phyloP scores from a whole-genome alignment of 1,140 invertebrate species.

The Euwallacea similis region DNA sequence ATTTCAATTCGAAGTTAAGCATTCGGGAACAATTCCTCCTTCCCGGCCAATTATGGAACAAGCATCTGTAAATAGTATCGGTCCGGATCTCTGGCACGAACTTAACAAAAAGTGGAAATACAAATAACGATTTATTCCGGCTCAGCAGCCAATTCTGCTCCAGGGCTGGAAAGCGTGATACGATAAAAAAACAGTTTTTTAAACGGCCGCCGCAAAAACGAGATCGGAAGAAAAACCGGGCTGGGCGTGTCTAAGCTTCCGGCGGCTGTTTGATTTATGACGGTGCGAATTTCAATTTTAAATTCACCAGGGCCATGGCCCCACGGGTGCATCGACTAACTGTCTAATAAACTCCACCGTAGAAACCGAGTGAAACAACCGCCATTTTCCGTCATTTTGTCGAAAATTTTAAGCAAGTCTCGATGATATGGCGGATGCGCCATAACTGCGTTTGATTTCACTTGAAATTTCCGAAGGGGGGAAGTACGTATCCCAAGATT shows the following conservation, averaged over 20 bases:
- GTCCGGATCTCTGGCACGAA: neutral
- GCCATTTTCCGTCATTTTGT: too few species aligned
- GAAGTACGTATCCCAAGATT: too few species aligned
- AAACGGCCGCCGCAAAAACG: slow-evolving; percentile 18
- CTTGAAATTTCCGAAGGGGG: too few species aligned
- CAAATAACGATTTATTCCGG: slow-evolving; percentile 26
- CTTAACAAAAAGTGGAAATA: slow-evolving; percentile 19
- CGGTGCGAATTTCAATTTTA: slow-evolving; percentile 35
- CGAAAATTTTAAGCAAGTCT: too few species aligned
- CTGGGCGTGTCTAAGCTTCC: slow-evolving; percentile 30
- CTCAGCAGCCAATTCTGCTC: slow-evolving; percentile 17
- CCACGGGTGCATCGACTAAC: slow-evolving; percentile 12
- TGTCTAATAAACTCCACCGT: slow-evolving; percentile 18
- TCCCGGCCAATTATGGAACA: neutral
- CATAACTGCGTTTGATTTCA: too few species aligned
- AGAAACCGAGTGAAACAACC: neutral
- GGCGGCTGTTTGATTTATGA: slow-evolving; percentile 29
- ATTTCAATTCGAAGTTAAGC: too few species aligned
- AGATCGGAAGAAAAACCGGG: slow-evolving; percentile 22
- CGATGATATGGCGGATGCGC: too few species aligned
- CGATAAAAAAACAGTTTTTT: slow-evolving; percentile 20
- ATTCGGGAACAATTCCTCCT: neutral
- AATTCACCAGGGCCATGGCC: slow-evolving; percentile 10
- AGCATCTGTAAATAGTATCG: neutral
- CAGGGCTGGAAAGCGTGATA: slow-evolving; percentile 13